These are phyloP conservation scores for Ridgeia piscesae DNA, from an alignment of 1,140 invertebrate species.

Conservation along the genomic window DNA sequence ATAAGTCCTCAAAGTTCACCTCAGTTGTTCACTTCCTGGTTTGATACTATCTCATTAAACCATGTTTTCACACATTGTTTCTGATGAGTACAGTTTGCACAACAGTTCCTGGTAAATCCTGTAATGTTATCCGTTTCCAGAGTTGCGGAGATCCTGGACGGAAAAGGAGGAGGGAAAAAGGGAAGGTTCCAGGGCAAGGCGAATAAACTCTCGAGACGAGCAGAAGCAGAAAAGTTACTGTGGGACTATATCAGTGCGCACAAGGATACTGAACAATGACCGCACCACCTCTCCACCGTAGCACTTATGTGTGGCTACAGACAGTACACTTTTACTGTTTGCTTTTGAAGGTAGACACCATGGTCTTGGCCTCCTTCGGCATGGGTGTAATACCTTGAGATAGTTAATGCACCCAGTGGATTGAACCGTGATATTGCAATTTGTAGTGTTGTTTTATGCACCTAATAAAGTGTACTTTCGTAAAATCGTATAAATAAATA, in stretches of 20 bases:
- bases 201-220: slow-evolving; percentile 58
- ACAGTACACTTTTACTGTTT: not conserved
- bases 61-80: not conserved
- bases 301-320: not conserved
- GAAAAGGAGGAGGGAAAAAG: slow-evolving; percentile 67
- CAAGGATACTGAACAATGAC: not conserved
- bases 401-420: too few species aligned
- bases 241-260: slow-evolving; percentile 29
- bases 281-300: not conserved
- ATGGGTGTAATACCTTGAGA: too few species aligned
- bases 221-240: slow-evolving; percentile 42
- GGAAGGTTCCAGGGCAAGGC: slow-evolving; percentile 66
- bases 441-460: too few species aligned
- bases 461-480: too few species aligned
- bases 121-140: slow-evolving; percentile 39
- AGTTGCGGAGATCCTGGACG: slow-evolving; percentile 64
- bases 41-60: not conserved
- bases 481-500: too few species aligned
- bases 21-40: not conserved
- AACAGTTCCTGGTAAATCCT: not conserved
- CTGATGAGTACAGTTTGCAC: not conserved
- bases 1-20: too few species aligned
- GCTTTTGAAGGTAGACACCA: too few species aligned
- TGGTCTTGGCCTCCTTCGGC: too few species aligned
- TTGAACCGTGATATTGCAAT: too few species aligned